A percentile compares a stretch with the other conserved stretches of the same genome.
Evolutionary conservation across 64 coral and sea anemone species (phyloP).

Genomic region (Stichodactyla mertensii): DNA sequence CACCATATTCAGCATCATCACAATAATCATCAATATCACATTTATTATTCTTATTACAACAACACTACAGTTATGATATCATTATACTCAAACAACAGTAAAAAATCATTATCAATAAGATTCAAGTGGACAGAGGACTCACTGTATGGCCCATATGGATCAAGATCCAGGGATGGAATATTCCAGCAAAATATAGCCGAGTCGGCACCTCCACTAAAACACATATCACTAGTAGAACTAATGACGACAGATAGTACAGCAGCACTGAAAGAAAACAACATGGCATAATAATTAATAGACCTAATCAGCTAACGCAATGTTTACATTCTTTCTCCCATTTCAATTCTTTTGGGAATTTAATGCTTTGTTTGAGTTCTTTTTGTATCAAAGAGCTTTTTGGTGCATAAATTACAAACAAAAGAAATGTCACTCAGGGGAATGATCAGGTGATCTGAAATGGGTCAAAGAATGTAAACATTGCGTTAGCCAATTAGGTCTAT

Average conservation of each 20-base stretch:
- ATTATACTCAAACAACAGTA: neutral
- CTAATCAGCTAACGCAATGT: no score
- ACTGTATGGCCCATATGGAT: constrained; percentile 96
- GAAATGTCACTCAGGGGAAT: no score
- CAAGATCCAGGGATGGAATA: constrained; percentile 83
- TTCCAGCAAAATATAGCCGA: constrained; percentile 81
- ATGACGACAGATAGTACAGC: constrained; percentile 83
- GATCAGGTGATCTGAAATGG: no score
- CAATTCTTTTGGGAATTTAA: no score
- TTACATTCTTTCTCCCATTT: no score
- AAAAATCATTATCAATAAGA: neutral
- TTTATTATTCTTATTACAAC: neutral
- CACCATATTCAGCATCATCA: neutral
- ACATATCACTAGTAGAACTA: constrained; percentile 87
- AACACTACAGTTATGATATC: no score
- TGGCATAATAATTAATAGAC: no score
- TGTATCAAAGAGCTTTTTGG: no score
- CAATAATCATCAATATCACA: neutral
- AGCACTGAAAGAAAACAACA: constrained; percentile 27
- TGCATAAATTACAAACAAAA: no score
- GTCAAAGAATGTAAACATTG: no score
- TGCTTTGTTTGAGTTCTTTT: no score
- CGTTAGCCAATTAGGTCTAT: no score
- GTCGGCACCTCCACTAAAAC: constrained; percentile 91
- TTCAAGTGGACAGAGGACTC: constrained; percentile 22